Conservation (phyloP, 2,797 vertebrate species). For the Dicrostonyx torquatus region DNA sequence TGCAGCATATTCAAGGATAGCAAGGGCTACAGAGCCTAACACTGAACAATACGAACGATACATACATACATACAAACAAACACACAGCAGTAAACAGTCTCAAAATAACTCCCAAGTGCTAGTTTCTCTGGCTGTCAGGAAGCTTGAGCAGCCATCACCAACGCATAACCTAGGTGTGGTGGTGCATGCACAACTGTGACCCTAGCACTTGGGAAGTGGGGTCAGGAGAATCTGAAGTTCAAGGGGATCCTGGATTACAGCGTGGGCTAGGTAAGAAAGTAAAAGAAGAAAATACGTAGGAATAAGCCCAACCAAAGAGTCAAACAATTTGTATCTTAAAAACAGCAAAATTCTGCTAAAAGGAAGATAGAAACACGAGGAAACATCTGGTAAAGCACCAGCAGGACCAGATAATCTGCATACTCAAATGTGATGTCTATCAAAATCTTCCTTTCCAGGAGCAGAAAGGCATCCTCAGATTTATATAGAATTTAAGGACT, state of each 20-base stretch:
- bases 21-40: background rate
- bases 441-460: background rate
- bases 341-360: background rate
- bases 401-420: background rate
- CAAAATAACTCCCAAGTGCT: background rate
- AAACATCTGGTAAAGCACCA: background rate
- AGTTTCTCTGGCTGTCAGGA: background rate
- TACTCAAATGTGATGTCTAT: background rate
- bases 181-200: background rate
- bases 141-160: background rate
- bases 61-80: background rate
- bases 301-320: background rate
- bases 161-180: background rate
- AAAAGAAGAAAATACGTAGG: slow-evolving; percentile 7
- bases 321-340: background rate
- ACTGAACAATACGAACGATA: background rate
- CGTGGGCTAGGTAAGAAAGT: background rate
- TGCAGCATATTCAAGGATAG: background rate
- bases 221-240: background rate
- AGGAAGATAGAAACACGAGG: background rate
- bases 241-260: background rate
- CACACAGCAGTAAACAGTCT: background rate
- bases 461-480: background rate
- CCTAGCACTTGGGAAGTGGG: background rate
- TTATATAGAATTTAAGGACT: background rate